Evolutionary conservation across 2,797 vertebrate genomes (phyloP), one percentile per base, ranked within the genome.

Genomic region (Furcifer pardalis): DNA sequence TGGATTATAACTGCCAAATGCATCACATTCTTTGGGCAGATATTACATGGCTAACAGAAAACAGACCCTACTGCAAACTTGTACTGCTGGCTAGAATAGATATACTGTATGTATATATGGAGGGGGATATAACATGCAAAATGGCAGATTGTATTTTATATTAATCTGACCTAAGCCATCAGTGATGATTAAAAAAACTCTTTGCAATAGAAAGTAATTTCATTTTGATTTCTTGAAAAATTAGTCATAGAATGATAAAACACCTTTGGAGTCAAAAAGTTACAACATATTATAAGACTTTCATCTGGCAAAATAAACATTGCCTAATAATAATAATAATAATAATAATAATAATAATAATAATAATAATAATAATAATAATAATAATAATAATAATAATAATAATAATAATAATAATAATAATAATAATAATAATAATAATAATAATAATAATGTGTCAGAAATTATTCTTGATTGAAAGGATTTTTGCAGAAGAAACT

Each of bases 21-120:
- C 62, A 83, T n/a, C 77, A 74, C 84, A 32, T 81, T 86, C 84
- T 86, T 86, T 8, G 79, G 72, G 59, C 66, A 89, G 72, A 81
- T 90, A 63, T 49, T 80, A 40, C 62, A 72, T 35, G 40, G 46
- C 86, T 86, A 69, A 85, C 78, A 79, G 85, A 79, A 84, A 89
- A 73, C 80, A 83, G 35, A 46, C 40, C 59, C 86, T 68, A 5
- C 30, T 77, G 68, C 73, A 83, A 77, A 80, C 42, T 60, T n/a
- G 77, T 4, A 75, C 35, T 15, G 8, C 73, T 79, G 12, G 1
- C 35, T 83, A 1, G 1, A 0, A n/a, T n/a, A n/a, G n/a, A n/a
- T n/a, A n/a, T n/a, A n/a, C n/a, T n/a, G n/a, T n/a, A n/a, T n/a
- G n/a, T n/a, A n/a, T n/a, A n/a, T n/a, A n/a, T n/a, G n/a, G n/a